Evolutionary conservation across 2,888 invertebrate species (phyloP), one percentile per base, ranked within the genome.

Genomic region (Harmothoe impar): DNA sequence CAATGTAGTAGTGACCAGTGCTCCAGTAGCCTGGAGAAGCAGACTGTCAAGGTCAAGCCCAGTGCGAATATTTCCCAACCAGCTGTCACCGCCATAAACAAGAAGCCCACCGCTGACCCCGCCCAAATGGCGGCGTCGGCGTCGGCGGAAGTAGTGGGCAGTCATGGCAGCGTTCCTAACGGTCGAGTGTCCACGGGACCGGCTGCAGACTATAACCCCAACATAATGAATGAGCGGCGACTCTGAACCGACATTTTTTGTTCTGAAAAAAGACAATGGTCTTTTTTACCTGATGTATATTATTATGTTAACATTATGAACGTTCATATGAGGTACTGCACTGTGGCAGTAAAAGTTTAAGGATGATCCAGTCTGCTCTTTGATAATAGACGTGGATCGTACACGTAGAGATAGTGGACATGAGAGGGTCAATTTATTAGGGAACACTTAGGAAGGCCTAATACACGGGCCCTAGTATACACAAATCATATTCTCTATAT

Each of bases 191-290:
- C 15, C 35, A 35, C 81, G 3, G 81, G 81, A 0, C 20, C 81
- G 20, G 81, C 81, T 33, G 33, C 43, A 35, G 23, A 33, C 0
- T 81, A 81, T 35, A 81, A 43, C 20, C 81, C 35, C 0, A 12
- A 23, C 35, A 81, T 81, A 33, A 81, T 81, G 23, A 81, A 81
- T 35, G 81, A 81, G 43, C 81, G 81, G 23, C 33, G 81, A 20
- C 81, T 81, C 43, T 81, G 43, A 81, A 25, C 15, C 5, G 3
- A 31, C 29, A 3, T 20, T 31, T n/a, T 20, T 25, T 25, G 3
- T n/a, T 62, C 1, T 62, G 3, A 62, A 20, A 20, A n/a, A 5
- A 29, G 25, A 25, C 17, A 29, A 77, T 5, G 5, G 29, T 31
- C 17, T 77, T 29, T 31, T 77, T 5, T 29, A 77, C 43, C 62